These are phyloP conservation scores for Cantharis rufa DNA, from an alignment of 2,888 invertebrate genomes.

Conservation along the genomic window DNA sequence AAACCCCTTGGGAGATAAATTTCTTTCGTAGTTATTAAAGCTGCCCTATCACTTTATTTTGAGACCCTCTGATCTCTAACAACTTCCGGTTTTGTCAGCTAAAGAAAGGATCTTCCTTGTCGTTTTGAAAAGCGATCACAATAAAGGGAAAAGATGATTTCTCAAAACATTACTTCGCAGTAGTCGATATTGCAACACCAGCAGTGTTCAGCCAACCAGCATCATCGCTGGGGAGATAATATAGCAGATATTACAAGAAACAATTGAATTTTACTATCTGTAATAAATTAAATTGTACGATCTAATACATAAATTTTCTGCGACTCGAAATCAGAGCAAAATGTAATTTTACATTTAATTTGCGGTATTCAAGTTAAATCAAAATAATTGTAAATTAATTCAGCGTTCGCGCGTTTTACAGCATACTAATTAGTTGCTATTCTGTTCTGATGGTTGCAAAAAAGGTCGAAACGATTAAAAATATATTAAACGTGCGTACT, in stretches of 20 bases:
- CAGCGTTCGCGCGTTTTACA: neutral
- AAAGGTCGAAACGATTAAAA: neutral
- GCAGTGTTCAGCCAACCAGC: neutral
- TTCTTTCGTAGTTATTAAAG: neutral
- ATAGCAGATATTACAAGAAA: neutral
- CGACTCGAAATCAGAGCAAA: neutral
- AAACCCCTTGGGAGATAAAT: neutral
- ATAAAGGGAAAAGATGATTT: neutral
- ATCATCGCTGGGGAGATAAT: neutral
- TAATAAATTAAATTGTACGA: neutral
- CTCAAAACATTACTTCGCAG: neutral
- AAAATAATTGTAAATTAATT: neutral
- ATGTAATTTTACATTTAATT: neutral
- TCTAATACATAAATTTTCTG: neutral
- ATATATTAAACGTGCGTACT: too few relatives aligned
- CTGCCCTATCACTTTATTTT: neutral
- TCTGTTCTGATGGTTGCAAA: neutral
- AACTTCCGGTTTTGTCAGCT: neutral
- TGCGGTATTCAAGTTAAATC: neutral
- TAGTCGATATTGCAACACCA: neutral
- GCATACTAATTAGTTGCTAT: neutral
- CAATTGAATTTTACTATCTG: neutral
- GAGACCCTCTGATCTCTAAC: neutral
- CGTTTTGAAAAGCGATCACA: neutral
- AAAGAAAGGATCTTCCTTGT: neutral